Evolutionary conservation across 2,888 invertebrate genomes (phyloP), one percentile per base, ranked within the genome.

Genomic region (Eulithis prunata): DNA sequence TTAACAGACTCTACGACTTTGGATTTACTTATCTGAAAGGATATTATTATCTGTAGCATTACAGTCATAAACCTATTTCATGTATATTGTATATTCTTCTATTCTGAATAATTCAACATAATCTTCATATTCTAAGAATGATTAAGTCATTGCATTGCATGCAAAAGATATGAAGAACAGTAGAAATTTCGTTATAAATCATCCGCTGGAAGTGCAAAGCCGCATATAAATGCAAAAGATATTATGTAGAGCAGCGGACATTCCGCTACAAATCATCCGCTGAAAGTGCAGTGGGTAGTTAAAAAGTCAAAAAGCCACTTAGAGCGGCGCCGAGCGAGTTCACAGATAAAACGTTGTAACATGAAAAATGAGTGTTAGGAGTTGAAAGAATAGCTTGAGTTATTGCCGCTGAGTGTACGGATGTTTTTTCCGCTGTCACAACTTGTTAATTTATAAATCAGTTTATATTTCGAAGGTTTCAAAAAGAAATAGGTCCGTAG

Each of bases 301-400:
- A 80, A 81, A 80, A 86, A 89, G 87, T 89, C 87, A 85, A 83
- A 84, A 84, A 84, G 81, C 83, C 83, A 85, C 86, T 86, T 84
- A 84, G 82, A 80, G 70, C 76, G 88, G 87, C 88, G 88, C 87
- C 88, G 77, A 72, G 75, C 77, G 86, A 84, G 85, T 86, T 82
- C 73, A 73, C 78, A 84, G 85, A 87, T 86, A 88, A 87, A 87
- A 86, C 81, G 83, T 76, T 81, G 81, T 78, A 81, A 83, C 83
- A 87, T 88, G 88, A 90, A 86, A 86, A 86, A 90, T 89, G 82
- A 85, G 73, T 75, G 76, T 77, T 77, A 80, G 72, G 75, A 81
- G 77, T 78, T 76, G 80, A 81, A 75, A 78, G 80, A 85, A 84
- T 81, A 80, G 77, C 77, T 79, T 89, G 87, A 89, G 78, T 86